Evolutionary conservation across 1,140 invertebrate species (phyloP), one percentile per base, ranked within the genome.

Genomic region (Pseudomyrmex sp.): DNA sequence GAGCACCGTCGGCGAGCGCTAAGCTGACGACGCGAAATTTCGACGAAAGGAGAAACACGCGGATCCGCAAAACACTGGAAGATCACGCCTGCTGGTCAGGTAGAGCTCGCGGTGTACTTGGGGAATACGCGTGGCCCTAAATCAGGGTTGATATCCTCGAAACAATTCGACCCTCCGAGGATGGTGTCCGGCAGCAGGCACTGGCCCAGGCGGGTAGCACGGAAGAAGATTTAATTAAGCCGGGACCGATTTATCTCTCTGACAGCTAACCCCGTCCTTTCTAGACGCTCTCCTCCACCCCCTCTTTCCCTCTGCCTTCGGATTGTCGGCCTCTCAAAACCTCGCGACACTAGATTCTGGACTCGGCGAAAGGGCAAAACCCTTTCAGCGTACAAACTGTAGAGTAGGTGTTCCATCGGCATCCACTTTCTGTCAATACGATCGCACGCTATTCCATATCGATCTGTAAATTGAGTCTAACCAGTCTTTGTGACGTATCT

Each of bases 171-270:
- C 91, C 91, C 92, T 93, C 93, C 90, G 87, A 86, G 88, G 87
- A 86, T 86, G 88, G 87, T 89, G 88, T 89, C 88, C 83, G 76
- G 86, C 87, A 83, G 90, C 89, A 86, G 84, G 84, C 88, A 69
- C 83, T 87, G 84, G 89, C 85, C 84, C 79, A 63, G 72, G 73
- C 76, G 85, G 83, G 89, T 90, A 91, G 91, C 91, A 92, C 88
- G 92, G 94, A 94, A 94, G 94, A 94, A 94, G 94, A 94, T 94
- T 94, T 94, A 94, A 94, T 94, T 94, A 94, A 94, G 94, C 94
- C 90, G 89, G 92, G 90, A 91, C 93, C 94, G 94, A 94, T 94
- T 94, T 94, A 94, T 94, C 94, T 94, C 94, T 88, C 93, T 94
- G 94, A 94, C 93, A 94, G 94, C 91, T 91, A 91, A 91, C 91